Evolutionary conservation across 2,797 vertebrate genomes (phyloP).

Genomic region (Spinibarbus caldwelli): DNA sequence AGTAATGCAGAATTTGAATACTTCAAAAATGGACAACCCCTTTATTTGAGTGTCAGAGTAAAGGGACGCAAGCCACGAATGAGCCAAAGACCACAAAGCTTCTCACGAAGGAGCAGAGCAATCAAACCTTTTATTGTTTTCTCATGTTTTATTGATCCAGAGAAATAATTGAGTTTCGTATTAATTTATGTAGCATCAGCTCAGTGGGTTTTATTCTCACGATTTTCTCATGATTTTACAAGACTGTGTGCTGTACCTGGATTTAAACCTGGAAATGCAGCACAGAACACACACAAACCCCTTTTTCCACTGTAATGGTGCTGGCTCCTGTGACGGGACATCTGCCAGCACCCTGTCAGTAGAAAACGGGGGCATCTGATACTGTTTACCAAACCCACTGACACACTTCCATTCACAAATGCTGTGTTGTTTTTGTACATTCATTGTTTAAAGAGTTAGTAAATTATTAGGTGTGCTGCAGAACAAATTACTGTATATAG

Average conservation of each 20-base stretch:
- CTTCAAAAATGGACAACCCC: not conserved
- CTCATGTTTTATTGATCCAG: constrained; percentile 68
- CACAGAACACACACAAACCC: constrained; percentile 36
- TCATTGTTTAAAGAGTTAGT: constrained; percentile 68
- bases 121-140: constrained; percentile 68
- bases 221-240: constrained; percentile 54
- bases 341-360: not conserved
- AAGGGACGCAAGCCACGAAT: constrained; percentile 41
- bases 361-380: not conserved
- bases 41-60: constrained; percentile 4
- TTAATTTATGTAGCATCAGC: constrained; percentile 77
- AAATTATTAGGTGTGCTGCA: constrained; percentile 78
- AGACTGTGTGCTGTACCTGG: constrained; percentile 71
- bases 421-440: constrained; percentile 68
- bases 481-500: constrained; percentile 73
- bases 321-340: not conserved
- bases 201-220: constrained; percentile 60
- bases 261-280: constrained; percentile 52
- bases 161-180: constrained; percentile 66
- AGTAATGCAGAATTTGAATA: not conserved
- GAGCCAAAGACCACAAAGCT: constrained; percentile 78
- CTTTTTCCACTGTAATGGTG: not conserved
- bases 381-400: constrained; percentile 39
- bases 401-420: constrained; percentile 46
- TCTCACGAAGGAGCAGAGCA: constrained; percentile 67